Conservation (phyloP, 2,888 invertebrate species). For the Seira ritae region DNA sequence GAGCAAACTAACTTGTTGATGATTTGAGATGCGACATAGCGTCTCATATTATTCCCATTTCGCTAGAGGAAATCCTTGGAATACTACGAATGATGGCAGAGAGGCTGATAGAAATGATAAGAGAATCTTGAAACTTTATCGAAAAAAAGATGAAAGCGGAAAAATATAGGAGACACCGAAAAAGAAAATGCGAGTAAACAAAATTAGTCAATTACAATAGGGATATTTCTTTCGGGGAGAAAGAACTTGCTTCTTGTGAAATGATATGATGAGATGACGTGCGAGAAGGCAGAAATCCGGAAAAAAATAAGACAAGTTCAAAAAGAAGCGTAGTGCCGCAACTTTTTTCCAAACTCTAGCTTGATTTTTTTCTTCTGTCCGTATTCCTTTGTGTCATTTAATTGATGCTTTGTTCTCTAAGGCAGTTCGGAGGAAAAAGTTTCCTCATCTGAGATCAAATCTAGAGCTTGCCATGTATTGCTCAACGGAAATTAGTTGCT, state of each 20-base stretch:
- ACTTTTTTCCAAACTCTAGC: no score
- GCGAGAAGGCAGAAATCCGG: background rate
- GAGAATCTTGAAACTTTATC: conserved; percentile 60
- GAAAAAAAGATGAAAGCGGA: background rate
- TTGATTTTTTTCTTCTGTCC: conserved; percentile 36
- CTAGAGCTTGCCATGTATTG: no score
- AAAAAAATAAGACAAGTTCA: background rate
- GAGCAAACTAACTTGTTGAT: conserved; percentile 36
- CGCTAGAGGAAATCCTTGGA: background rate
- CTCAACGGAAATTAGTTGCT: background rate
- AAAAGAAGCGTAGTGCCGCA: no score
- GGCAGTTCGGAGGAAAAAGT: background rate
- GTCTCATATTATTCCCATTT: background rate
- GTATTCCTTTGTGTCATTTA: conserved; percentile 53
- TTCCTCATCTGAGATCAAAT: no score
- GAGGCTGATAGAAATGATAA: background rate
- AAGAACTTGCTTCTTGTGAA: background rate
- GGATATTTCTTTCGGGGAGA: background rate
- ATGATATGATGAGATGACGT: background rate
- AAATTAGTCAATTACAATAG: conserved; percentile 22
- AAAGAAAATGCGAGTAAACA: conserved; percentile 21
- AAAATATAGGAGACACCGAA: background rate
- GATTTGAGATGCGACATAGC: background rate
- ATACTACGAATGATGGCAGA: background rate
- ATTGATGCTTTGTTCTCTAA: conserved; percentile 30